Evolutionary conservation across 2,113 vertebrate species (phyloP).

Genomic region (Upupa epops): DNA sequence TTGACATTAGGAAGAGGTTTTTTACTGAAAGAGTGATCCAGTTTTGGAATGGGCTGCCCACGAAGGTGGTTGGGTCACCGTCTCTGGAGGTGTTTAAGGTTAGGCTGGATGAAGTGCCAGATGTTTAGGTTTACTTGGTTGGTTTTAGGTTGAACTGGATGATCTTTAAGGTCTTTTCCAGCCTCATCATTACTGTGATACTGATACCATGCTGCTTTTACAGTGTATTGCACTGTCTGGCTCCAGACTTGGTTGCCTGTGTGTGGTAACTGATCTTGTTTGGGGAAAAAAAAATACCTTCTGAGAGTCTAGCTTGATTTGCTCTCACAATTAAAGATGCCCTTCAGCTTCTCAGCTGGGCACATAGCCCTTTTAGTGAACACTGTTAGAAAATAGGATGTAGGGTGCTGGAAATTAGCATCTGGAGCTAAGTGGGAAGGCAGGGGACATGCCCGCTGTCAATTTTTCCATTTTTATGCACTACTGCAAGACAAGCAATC

Average conservation of each 20-base stretch:
- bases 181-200: too few species aligned
- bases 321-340: background rate
- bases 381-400: background rate
- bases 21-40: too few species aligned
- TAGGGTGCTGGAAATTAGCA: background rate
- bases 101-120: too few species aligned
- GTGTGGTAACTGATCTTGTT: constrained; percentile 43
- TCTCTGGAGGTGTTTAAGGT: too few species aligned
- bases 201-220: constrained; percentile 45
- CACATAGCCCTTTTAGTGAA: background rate
- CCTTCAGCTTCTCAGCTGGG: background rate
- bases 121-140: too few species aligned
- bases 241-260: constrained; percentile 35
- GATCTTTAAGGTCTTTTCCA: too few species aligned
- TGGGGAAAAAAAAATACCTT: constrained; percentile 25
- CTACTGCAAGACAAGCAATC: background rate
- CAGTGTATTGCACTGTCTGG: constrained; percentile 37
- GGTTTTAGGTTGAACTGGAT: too few species aligned
- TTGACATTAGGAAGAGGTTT: too few species aligned
- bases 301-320: background rate
- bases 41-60: too few species aligned
- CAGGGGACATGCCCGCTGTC: background rate
- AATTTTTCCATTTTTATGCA: background rate
- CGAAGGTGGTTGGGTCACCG: too few species aligned
- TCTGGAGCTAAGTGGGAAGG: background rate